Evolutionary conservation across 2,797 vertebrate genomes (phyloP).

Genomic region (Rhincodon typus): DNA sequence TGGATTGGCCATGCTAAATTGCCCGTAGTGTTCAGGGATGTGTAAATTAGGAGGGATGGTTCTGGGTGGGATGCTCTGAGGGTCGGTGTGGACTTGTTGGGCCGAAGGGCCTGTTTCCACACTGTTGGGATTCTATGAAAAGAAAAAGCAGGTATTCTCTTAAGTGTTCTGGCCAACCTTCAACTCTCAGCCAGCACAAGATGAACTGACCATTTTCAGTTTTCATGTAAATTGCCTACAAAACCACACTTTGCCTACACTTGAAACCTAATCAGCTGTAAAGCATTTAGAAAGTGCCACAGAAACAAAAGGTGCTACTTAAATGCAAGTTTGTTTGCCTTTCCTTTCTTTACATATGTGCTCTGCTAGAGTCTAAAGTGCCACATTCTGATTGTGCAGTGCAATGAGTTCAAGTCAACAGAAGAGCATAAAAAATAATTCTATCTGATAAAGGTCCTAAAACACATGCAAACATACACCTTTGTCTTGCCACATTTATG

Average conservation of each 20-base stretch:
- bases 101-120: too few species aligned
- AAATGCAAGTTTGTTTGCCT: not conserved
- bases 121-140: not conserved
- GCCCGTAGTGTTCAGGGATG: too few species aligned
- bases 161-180: not conserved
- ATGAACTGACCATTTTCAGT: not conserved
- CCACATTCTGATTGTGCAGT: not conserved
- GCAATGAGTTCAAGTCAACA: slow-evolving; percentile 26
- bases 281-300: not conserved
- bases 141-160: not conserved
- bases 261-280: not conserved
- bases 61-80: too few species aligned
- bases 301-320: not conserved
- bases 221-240: too few species aligned
- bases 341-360: not conserved
- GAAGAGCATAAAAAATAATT: not conserved
- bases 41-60: too few species aligned
- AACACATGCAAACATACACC: not conserved
- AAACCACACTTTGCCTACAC: not conserved
- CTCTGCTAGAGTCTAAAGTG: not conserved
- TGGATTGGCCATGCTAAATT: too few species aligned
- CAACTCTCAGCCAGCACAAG: not conserved
- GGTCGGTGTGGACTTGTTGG: too few species aligned
- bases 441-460: not conserved
- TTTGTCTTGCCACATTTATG: slow-evolving; percentile 10